Base-by-base conservation (phyloP, 1,140 invertebrate genomes). In the Dinothrombium tinctorium region DNA sequence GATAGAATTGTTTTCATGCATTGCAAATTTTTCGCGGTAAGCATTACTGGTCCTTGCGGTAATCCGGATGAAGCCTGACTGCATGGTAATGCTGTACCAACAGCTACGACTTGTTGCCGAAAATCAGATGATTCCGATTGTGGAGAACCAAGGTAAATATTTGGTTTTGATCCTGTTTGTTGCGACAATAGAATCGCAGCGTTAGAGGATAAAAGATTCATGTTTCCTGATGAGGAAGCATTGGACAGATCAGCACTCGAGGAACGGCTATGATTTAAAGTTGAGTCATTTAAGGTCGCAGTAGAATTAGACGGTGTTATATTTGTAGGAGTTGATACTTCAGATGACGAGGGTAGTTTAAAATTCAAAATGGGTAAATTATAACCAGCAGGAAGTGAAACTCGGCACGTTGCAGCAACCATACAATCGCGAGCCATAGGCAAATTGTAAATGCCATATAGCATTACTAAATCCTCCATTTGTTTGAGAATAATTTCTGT, bases 1-100 rank as follows among this genome's bases (percentile, higher is more conserved):
- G 72, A 69, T 12, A 98, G 61, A 22, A 96, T 61, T 4, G 87
- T 74, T 47, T 84, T 67, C 74, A 95, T 90, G 29, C 86, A 90
- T 51, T 94, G 82, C 17, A 98, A 66, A 67, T 98, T 96, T 54
- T 95, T 90, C 0, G 86, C 79, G 4, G 89, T 96, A 51, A 98
- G 65, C 65, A 63, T 50, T 26, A 96, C 89, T n/a, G 81, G 80
- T n/a, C 78, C 79, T 59, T 83, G 79, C 54, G 81, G 76, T 17
- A 76, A 72, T 28, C 71, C 69, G 21, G 59, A 50, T 11, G 66
- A 57, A 11, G 79, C 74, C 33, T 79, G 71, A 28, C 80, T 82
- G 12, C 14, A 32, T 2, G 81, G 77, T 44, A 92, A 56, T 19
- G 86, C 77, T 4, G 84, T 90, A 11, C 86, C 86, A 37, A 64